These are phyloP conservation scores for Pangasius djambal DNA, from an alignment of 2,797 vertebrate genomes.

Conservation along the genomic window DNA sequence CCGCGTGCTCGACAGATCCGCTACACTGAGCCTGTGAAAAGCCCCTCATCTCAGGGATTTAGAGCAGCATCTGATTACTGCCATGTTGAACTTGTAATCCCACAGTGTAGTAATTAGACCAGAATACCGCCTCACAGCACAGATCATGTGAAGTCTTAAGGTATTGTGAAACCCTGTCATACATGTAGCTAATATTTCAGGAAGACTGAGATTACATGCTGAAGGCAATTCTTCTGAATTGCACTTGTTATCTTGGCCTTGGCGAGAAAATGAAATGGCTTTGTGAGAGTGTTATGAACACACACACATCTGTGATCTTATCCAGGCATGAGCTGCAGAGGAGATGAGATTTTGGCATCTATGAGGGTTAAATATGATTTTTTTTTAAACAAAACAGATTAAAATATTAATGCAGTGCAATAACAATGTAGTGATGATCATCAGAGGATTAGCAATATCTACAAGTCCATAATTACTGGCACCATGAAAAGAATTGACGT, in stretches of 20 bases:
- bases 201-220: constrained; percentile 49
- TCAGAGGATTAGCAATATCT: background rate
- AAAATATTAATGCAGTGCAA: background rate
- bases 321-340: background rate
- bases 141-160: constrained; percentile 43
- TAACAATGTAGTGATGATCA: background rate
- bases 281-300: constrained; percentile 23
- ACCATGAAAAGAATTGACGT: background rate
- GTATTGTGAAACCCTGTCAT: constrained; percentile 38
- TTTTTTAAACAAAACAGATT: background rate
- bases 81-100: constrained; percentile 58
- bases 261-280: constrained; percentile 21
- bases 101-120: constrained; percentile 52
- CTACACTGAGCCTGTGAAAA: constrained; percentile 67
- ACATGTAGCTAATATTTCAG: constrained; percentile 46
- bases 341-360: constrained; percentile 5
- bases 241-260: constrained; percentile 20
- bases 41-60: constrained; percentile 69
- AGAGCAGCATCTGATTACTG: constrained; percentile 70
- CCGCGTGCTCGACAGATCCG: constrained; percentile 61
- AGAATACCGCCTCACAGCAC: constrained; percentile 39
- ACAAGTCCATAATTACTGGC: background rate
- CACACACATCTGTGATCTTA: constrained; percentile 4
- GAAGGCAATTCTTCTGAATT: constrained; percentile 34
- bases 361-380: background rate